A percentile compares a stretch with the other conserved stretches of the same genome.
These are phyloP conservation scores for Oncopodura yosiiana DNA, from an alignment of 1,140 invertebrate species.

Conservation along the genomic window DNA sequence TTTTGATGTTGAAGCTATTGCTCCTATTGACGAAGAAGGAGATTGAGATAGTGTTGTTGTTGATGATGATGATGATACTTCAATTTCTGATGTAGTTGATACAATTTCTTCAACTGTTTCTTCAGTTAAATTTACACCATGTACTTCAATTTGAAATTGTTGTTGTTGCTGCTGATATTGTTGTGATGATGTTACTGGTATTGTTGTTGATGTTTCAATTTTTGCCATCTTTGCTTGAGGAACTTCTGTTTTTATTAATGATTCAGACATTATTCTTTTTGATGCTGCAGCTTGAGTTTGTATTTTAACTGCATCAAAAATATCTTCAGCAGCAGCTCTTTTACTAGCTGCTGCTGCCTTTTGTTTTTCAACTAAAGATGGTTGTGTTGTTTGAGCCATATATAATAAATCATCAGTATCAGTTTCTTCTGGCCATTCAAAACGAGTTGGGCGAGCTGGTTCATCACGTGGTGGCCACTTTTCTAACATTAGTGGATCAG, in stretches of 20 bases:
- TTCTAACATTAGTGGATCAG: constrained; percentile 9
- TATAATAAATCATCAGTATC: constrained; percentile 17
- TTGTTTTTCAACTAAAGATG: constrained; percentile 22
- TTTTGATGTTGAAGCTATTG: background rate
- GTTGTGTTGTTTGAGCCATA: background rate
- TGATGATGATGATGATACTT: background rate
- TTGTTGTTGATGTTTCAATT: background rate
- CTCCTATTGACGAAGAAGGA: background rate
- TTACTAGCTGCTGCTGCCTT: constrained; percentile 12
- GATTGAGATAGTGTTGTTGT: background rate
- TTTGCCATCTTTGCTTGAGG: constrained; percentile 6
- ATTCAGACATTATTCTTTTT: constrained; percentile 10
- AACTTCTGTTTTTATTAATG: background rate
- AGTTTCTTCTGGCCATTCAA: constrained; percentile 33
- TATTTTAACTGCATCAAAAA: constrained; percentile 33
- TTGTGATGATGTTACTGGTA: background rate
- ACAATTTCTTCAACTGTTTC: constrained; percentile 25
- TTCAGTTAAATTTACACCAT: constrained; percentile 25
- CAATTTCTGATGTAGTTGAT: constrained; percentile 4
- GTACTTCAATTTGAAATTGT: background rate
- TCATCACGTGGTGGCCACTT: constrained; percentile 38
- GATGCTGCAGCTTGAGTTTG: constrained; percentile 20
- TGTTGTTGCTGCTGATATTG: background rate
- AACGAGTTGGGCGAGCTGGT: constrained; percentile 52
- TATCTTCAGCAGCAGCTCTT: constrained; percentile 26